phyloP scores from a whole-genome alignment of 2,888 invertebrate genomes.

The Scaptomyza tumidula region DNA sequence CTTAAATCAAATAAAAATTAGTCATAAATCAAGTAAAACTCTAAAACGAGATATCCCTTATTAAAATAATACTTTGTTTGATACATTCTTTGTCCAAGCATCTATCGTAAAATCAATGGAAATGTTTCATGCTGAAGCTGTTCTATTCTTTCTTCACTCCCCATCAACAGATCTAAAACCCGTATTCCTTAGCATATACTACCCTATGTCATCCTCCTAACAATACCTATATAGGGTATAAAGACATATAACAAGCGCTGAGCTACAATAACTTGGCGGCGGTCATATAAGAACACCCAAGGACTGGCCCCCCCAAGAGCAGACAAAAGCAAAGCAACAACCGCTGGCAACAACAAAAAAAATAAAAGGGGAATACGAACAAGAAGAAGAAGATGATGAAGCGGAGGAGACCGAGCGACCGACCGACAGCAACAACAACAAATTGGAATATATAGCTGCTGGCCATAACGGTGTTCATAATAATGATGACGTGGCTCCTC shows the following conservation, averaged over 20 bases:
- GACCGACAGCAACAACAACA: conserved; percentile 67
- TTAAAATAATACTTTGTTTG: no score
- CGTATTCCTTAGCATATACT: not conserved
- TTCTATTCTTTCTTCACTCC: no score
- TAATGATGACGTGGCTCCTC: conserved; percentile 79
- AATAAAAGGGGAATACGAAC: conserved; percentile 59
- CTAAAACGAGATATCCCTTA: no score
- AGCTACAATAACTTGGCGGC: conserved; percentile 60
- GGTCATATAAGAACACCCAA: conserved; percentile 79
- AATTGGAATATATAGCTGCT: conserved; percentile 76
- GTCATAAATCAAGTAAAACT: no score
- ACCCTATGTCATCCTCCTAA: not conserved
- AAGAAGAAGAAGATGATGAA: conserved; percentile 1
- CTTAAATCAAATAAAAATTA: no score
- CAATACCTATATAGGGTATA: conserved; percentile 31
- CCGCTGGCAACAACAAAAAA: conserved; percentile 65
- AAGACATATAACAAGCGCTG: conserved; percentile 30
- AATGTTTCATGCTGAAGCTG: no score
- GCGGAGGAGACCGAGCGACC: conserved; percentile 25
- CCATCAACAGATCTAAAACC: no score
- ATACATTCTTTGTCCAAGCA: no score
- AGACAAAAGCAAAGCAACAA: conserved; percentile 77
- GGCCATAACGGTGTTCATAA: conserved; percentile 80
- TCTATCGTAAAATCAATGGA: no score
- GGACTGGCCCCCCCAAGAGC: conserved; percentile 46